phyloP scores from a whole-genome alignment of 2,113 vertebrate species.

The Rhea pennata region DNA sequence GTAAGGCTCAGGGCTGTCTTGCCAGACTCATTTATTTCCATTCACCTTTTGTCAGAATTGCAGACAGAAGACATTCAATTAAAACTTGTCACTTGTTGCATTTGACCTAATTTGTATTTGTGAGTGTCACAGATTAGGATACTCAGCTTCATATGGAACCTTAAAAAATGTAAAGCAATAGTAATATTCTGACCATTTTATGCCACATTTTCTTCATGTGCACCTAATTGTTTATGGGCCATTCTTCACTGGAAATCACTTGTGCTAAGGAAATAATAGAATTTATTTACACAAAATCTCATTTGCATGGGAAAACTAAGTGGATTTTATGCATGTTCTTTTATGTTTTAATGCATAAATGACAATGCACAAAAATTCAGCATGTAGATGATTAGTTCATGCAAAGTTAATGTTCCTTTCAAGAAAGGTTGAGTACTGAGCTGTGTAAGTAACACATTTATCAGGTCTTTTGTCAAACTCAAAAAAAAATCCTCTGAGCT shows the following conservation, averaged over 20 bases:
- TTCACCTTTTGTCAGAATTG: conserved; percentile 85
- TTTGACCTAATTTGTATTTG: conserved; percentile 80
- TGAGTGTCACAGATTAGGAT: conserved; percentile 68
- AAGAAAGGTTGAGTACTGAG: conserved; percentile 15
- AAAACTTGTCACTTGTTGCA: conserved; percentile 82
- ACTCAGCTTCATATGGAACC: conserved; percentile 18
- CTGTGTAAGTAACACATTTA: conserved; percentile 35
- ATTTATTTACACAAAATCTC: conserved; percentile 41
- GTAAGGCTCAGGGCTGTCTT: conserved; percentile 83
- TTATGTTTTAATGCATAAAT: conserved; percentile 51
- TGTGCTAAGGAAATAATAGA: conserved; percentile 12
- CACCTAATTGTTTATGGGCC: not conserved
- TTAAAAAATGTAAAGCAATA: conserved; percentile 11
- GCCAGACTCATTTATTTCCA: conserved; percentile 85
- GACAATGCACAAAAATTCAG: conserved; percentile 33
- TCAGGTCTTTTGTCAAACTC: conserved; percentile 19
- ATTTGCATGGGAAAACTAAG: conserved; percentile 32
- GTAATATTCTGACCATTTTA: conserved; percentile 10
- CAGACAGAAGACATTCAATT: conserved; percentile 86
- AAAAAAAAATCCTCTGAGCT: not conserved
- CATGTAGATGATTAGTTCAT: conserved; percentile 44
- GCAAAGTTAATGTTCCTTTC: conserved; percentile 58
- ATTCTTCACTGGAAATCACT: conserved; percentile 9
- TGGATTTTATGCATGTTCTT: conserved; percentile 28
- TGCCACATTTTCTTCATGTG: not conserved